Base-by-base conservation (phyloP, 2,113 vertebrate species). In the Thomomys bottae region DNA sequence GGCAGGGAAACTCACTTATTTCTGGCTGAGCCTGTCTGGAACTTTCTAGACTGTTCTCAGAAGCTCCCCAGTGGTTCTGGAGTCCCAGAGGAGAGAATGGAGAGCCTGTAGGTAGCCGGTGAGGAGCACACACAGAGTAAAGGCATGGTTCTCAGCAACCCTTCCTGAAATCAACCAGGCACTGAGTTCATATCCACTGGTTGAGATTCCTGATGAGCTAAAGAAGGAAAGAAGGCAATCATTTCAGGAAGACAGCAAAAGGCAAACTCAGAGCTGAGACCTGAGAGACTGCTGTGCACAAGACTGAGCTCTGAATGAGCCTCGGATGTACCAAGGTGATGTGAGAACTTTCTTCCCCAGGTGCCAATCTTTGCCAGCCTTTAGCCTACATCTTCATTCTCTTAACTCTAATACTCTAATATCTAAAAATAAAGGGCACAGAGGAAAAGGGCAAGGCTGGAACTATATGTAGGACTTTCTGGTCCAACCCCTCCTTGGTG, bases 401-500 rank as follows among this genome's bases (percentile, higher is more conserved):
- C 42, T 45, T 57, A 54, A 12, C 26, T 49, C 26, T 61, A 26
- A 45, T 1, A 15, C 4, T 34, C 23, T 71, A n/a, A 6, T 14
- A n/a, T 26, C 45, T 17, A 15, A 23, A 10, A 23, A 10, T 12
- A 7, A 42, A 67, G 3, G 30, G 2, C 8, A 9, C 26, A 66
- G 45, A 66, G 12, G 1, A 32, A 28, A 24, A 49, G 32, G 20
- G n/a, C 42, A 40, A 9, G 17, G 17, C 6, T 0, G 23, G 21
- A 2, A 2, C 32, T 17, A 4, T 3, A 0, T 15, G 8, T 70
- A 54, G 49, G 49, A 17, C 6, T 34, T 34, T 4, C 57, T 6
- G 49, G 5, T 45, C 2, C 5, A 1, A 9, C 0, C 0, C 3
- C 0, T 9, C 2, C 4, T 17, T 1, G 3, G 14, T 2, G 0